Base-by-base conservation (phyloP, 2,797 vertebrate genomes). In the Salarias fasciatus region DNA sequence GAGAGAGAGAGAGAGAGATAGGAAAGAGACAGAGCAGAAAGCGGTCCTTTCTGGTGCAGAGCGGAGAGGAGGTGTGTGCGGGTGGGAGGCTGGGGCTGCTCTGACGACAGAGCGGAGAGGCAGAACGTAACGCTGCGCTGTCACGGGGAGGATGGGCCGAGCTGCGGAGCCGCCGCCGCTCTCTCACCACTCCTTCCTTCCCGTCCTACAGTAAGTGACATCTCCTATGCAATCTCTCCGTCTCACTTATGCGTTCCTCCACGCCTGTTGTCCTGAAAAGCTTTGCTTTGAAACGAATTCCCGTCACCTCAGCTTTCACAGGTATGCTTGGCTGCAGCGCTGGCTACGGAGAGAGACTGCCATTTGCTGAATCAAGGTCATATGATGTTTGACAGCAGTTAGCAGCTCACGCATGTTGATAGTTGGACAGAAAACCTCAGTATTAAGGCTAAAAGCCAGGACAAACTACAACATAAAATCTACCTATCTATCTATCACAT, bases 31-130 rank as follows among this genome's bases (percentile, higher is more conserved):
- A 44, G 56, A 61, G 72, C 69, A 75, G 80, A 87, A 82, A 85
- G 86, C 84, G 88, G 86, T 89, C 82, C 79, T 87, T 83, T 89
- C 86, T 87, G 88, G 79, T 89, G 88, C 88, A 86, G 86, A 88
- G 86, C 69, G 28, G 79, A 86, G 79, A 81, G 70, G 86, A 85
- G 84, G 45, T 83, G 85, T 84, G 85, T n/a, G 56, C 79, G 66
- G 71, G 85, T 10, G 83, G 77, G 84, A 83, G 80, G 80, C 80
- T 79, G 70, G 68, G 77, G 77, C 62, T 77, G 77, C 86, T 86
- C 79, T 87, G 87, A 90, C 83, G 82, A 84, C 85, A 89, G 64
- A 87, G 80, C 62, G 3, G 72, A 65, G 79, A 83, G 72, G 79
- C 72, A 82, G 79, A 77, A 81, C 76, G 78, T 87, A 87, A 85